Percentiles rank a stretch among this genome's conserved stretches.
Evolutionary conservation across 2,888 invertebrate genomes (phyloP).

Genomic region (Tenthredo scrophulariae): DNA sequence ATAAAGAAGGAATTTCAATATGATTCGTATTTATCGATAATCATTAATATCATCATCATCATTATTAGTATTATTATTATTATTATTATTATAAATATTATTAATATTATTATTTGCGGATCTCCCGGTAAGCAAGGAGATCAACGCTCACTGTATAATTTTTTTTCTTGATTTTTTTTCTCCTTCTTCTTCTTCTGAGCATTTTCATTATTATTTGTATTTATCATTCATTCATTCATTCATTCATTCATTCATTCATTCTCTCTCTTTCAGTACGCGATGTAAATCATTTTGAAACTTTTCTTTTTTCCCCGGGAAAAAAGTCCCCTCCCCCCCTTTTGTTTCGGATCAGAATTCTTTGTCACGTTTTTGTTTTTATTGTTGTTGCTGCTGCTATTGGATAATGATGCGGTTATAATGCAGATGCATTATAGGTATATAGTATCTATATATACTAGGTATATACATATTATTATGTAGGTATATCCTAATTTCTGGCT

Average conservation of each 20-base stretch:
- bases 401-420: background rate
- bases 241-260: slow-evolving; percentile 57
- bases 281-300: background rate
- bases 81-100: background rate
- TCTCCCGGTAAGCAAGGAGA: slow-evolving; percentile 78
- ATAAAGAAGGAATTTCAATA: background rate
- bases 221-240: slow-evolving; percentile 56
- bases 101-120: slow-evolving; percentile 67
- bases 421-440: no score
- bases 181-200: background rate
- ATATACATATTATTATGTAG: no score
- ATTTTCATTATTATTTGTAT: slow-evolving; percentile 54
- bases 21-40: slow-evolving; percentile 21
- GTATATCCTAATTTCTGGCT: background rate
- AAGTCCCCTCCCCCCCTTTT: background rate
- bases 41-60: slow-evolving; percentile 56
- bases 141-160: slow-evolving; percentile 78
- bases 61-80: slow-evolving; percentile 69
- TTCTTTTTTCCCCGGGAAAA: background rate
- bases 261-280: background rate
- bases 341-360: background rate
- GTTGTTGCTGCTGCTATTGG: no score
- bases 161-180: slow-evolving; percentile 67
- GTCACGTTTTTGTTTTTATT: background rate
- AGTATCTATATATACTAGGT: no score